Conservation (phyloP, 2,113 vertebrate genomes). For the Corythoichthys haematopterus region DNA sequence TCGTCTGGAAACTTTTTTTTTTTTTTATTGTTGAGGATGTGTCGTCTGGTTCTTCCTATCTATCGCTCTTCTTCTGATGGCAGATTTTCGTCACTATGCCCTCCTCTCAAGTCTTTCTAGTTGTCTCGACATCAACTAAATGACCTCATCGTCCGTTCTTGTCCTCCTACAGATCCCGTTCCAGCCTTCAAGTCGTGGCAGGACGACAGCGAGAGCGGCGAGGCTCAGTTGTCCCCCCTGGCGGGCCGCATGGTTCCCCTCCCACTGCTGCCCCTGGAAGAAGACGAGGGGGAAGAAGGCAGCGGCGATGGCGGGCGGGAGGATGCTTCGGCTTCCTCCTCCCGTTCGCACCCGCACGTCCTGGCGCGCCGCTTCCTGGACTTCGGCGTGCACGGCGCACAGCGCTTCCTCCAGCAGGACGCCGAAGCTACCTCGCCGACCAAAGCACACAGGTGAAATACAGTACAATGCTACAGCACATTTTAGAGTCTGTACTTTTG, state of each 20-base stretch:
- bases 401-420: conserved; percentile 90
- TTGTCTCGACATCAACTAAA: not conserved
- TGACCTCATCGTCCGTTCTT: not conserved
- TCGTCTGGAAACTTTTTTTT: not conserved
- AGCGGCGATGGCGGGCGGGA: conserved; percentile 76
- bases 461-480: not conserved
- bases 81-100: not conserved
- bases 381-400: conserved; percentile 83
- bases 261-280: conserved; percentile 79
- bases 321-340: conserved; percentile 51
- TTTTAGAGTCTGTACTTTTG: not conserved
- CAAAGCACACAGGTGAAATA: conserved; percentile 83
- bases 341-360: conserved; percentile 73
- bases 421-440: conserved; percentile 79
- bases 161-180: conserved; percentile 81
- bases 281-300: conserved; percentile 73
- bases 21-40: not conserved
- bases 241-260: conserved; percentile 91
- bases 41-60: not conserved
- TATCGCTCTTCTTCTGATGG: conserved; percentile 11
- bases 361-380: conserved; percentile 87
- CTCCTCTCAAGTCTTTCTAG: not conserved
- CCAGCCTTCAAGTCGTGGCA: conserved; percentile 95
- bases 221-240: conserved; percentile 93
- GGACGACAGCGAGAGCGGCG: conserved; percentile 87